Evolutionary conservation across 1,140 invertebrate species (phyloP), one percentile per base, ranked within the genome.

Genomic region (Brachionus rubens): DNA sequence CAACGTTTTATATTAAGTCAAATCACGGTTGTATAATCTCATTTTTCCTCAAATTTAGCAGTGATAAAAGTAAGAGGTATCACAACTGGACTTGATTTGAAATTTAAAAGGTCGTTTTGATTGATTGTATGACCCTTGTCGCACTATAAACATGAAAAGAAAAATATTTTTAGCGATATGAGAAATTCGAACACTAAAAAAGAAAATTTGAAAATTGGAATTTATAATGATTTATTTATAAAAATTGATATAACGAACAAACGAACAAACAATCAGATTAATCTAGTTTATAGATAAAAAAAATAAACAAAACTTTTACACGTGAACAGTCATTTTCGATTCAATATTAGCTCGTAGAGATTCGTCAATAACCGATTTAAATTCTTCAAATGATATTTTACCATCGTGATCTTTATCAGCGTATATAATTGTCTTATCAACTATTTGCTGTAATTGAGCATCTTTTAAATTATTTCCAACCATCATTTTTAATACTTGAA

Each of bases 401-500:
- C 84, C 84, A 79, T 86, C 85, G 9, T 82, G 82, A 79, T 86
- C 85, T 21, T 81, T 80, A 76, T 86, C 85, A 50, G 84, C 84
- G 77, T 83, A 82, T 16, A 85, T 84, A 65, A 86, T 86, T 41
- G 85, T 86, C 79, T 85, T 86, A 78, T 86, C 85, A 10, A 86
- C 84, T 48, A 86, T 85, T 78, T 86, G 85, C 78, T 86, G 84
- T 43, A 86, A 80, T 75, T 85, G 84, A 54, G 81, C 81, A 78
- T 86, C 85, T 78, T 85, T 85, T 36, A 86, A 78, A 77, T 86
- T 86, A 78, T 82, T 85, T 12, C 85, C 85, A 41, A 86, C 96
- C 96, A 98, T 98, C 95, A 98, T 98, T 88, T 98, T 98, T 75
- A 98, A 86, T 43, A 98, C 95, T 88, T 94, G 92, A 85, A 98